phyloP scores from a whole-genome alignment of 1,140 invertebrate genomes.

The Diploscapter pachys region DNA sequence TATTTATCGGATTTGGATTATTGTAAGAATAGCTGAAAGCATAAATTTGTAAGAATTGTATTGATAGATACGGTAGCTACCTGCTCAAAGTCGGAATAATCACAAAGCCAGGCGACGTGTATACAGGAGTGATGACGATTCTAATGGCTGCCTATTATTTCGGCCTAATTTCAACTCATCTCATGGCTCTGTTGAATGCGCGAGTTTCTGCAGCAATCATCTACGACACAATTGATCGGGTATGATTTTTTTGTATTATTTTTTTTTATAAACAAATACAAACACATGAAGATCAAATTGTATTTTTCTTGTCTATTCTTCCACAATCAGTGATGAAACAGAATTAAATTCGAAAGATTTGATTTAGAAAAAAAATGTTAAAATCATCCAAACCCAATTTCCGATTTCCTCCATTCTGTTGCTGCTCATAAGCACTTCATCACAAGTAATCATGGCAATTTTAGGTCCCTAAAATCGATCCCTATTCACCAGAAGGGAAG shows the following conservation, averaged over 20 bases:
- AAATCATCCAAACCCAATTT: constrained; percentile 1
- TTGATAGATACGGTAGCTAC: constrained; percentile 22
- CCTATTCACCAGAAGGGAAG: constrained; percentile 45
- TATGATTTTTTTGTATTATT: constrained; percentile 8
- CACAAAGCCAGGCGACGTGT: constrained; percentile 44
- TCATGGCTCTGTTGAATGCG: constrained; percentile 46
- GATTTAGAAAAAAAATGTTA: constrained; percentile 14
- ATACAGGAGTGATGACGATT: constrained; percentile 37
- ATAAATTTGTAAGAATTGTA: constrained; percentile 6
- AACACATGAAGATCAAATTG: too few species aligned
- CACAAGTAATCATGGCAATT: constrained; percentile 12
- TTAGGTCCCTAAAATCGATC: constrained; percentile 56
- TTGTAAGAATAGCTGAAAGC: not conserved
- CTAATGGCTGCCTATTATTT: constrained; percentile 44
- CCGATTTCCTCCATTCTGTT: too few species aligned
- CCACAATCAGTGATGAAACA: too few species aligned
- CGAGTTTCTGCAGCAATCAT: constrained; percentile 46
- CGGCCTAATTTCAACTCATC: constrained; percentile 43
- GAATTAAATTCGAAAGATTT: constrained; percentile 19
- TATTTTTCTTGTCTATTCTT: too few species aligned
- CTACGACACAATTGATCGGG: constrained; percentile 46
- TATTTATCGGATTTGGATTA: constrained; percentile 30
- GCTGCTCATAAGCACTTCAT: too few species aligned
- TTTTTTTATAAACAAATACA: not conserved
- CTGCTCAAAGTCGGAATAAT: constrained; percentile 20